These are phyloP conservation scores for Lingula anatina DNA, from an alignment of 2,888 invertebrate genomes.

Conservation along the genomic window DNA sequence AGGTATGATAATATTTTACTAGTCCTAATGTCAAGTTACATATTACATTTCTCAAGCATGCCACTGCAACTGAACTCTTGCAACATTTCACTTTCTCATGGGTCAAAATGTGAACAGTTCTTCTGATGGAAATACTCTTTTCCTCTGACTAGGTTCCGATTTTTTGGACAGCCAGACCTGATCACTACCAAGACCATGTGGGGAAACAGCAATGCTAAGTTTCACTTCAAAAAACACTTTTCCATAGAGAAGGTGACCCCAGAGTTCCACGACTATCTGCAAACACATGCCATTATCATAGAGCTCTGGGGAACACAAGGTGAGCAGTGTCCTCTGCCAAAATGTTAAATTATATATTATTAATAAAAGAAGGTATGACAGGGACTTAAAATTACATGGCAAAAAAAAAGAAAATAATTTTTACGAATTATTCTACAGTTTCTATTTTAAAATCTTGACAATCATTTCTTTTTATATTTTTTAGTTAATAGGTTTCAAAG, in stretches of 20 bases:
- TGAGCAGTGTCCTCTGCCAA: constrained; percentile 7
- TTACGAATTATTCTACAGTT: too few species aligned
- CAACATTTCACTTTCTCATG: neutral
- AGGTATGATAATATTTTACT: neutral
- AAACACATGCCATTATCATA: constrained; percentile 23
- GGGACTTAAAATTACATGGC: too few species aligned
- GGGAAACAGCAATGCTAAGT: constrained; percentile 19
- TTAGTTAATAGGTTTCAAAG: too few species aligned
- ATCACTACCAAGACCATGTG: constrained; percentile 18
- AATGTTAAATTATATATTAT: neutral
- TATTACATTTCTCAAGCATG: neutral
- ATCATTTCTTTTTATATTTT: too few species aligned
- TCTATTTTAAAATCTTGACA: too few species aligned
- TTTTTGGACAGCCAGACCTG: constrained; percentile 14
- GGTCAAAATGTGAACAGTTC: neutral
- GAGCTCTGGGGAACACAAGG: constrained; percentile 38
- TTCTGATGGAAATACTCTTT: neutral
- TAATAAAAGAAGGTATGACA: neutral
- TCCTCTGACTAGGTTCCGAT: constrained; percentile 8
- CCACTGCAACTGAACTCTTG: neutral
- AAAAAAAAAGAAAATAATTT: too few species aligned
- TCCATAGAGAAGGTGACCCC: constrained; percentile 18
- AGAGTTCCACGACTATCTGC: constrained; percentile 22
- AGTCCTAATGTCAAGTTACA: too few species aligned
- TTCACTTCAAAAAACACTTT: constrained; percentile 20